phyloP scores from a whole-genome alignment of 2,113 vertebrate species.

The Rattus norvegicus region DNA sequence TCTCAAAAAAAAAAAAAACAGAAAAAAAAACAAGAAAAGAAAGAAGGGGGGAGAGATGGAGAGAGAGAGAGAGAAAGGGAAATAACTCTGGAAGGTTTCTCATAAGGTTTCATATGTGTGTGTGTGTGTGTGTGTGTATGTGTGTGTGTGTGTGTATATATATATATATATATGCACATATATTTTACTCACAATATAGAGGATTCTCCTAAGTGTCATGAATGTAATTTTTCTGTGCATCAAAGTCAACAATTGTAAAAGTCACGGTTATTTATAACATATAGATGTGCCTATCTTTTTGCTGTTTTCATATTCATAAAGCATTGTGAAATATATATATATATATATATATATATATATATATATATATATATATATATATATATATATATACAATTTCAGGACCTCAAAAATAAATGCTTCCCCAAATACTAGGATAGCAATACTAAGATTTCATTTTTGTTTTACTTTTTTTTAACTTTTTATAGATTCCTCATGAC shows the following conservation, averaged over 20 bases:
- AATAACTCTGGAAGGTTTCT: neutral
- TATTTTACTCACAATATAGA: neutral
- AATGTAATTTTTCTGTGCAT: neutral
- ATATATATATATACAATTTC: neutral
- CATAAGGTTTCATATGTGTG: too few species aligned
- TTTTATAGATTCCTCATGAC: too few species aligned
- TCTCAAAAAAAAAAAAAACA: too few species aligned
- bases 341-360: neutral
- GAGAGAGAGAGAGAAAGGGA: too few species aligned
- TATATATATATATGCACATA: neutral
- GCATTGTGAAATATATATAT: neutral
- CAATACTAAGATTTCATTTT: neutral
- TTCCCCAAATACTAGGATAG: neutral
- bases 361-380: neutral
- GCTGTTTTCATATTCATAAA: neutral
- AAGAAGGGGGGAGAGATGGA: too few species aligned
- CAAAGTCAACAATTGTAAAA: conserved; percentile 45
- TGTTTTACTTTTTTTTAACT: too few species aligned
- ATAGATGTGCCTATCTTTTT: conserved; percentile 16
- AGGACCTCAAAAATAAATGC: conserved; percentile 27
- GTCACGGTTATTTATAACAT: neutral
- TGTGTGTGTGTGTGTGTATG: too few species aligned
- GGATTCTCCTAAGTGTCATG: neutral
- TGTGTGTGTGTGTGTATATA: too few species aligned
- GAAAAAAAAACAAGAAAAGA: too few species aligned